These are phyloP conservation scores for Sylvia atricapilla DNA, from an alignment of 2,113 vertebrate genomes.

Conservation along the genomic window DNA sequence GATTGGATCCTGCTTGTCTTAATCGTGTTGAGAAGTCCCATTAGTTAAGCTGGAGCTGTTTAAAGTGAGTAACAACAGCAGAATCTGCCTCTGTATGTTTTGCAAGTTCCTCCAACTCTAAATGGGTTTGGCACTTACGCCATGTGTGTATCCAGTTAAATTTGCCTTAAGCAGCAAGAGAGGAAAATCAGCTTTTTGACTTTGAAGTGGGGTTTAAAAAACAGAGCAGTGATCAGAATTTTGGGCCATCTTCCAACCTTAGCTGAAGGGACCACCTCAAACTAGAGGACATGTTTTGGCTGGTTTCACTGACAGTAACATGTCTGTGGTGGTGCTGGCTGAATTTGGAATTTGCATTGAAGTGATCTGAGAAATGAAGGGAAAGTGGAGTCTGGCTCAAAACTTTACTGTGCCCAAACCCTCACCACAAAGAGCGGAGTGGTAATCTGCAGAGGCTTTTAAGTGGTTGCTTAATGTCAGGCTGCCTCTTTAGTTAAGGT, in stretches of 20 bases:
- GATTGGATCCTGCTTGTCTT: background rate
- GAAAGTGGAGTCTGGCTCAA: constrained; percentile 45
- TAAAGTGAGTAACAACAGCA: constrained; percentile 63
- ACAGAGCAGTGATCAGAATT: constrained; percentile 21
- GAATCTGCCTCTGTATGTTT: constrained; percentile 60
- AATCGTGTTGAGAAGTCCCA: constrained; percentile 23
- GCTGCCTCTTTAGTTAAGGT: constrained; percentile 59
- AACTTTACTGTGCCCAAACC: constrained; percentile 31
- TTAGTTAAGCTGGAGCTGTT: constrained; percentile 33
- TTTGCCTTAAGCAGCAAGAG: constrained; percentile 54
- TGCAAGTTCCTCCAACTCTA: constrained; percentile 57
- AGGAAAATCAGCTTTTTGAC: constrained; percentile 47
- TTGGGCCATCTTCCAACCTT: constrained; percentile 45
- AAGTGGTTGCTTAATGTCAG: constrained; percentile 60
- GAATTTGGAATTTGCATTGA: constrained; percentile 35
- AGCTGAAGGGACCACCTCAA: constrained; percentile 55
- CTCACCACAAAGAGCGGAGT: constrained; percentile 42
- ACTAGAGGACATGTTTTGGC: constrained; percentile 55
- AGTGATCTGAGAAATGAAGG: constrained; percentile 34
- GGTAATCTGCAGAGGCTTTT: constrained; percentile 56
- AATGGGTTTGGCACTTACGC: constrained; percentile 60
- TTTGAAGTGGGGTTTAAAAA: constrained; percentile 59
- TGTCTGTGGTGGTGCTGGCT: constrained; percentile 56
- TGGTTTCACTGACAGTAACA: constrained; percentile 43
- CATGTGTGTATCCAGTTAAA: constrained; percentile 50